Evolutionary conservation across 2,797 vertebrate species (phyloP).

Genomic region (Rhinophrynus dorsalis): DNA sequence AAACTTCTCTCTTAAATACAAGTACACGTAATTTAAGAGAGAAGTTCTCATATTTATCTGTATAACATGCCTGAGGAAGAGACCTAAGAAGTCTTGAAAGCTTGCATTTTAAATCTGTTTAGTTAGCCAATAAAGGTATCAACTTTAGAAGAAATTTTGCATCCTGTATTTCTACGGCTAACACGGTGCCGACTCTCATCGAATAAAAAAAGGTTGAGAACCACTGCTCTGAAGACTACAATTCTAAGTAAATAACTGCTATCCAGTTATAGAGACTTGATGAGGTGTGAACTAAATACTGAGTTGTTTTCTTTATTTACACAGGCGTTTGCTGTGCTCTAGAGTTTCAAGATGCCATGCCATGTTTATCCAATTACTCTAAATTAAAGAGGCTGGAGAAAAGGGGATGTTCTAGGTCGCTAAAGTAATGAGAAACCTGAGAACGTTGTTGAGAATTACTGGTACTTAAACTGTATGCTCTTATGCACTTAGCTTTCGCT

Average conservation of each 20-base stretch:
- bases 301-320: slow-evolving; percentile 70
- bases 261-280: slow-evolving; percentile 65
- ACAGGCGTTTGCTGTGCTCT: slow-evolving; percentile 54
- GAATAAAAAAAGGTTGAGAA: too few species aligned
- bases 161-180: too few species aligned
- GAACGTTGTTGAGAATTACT: slow-evolving; percentile 31
- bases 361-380: slow-evolving; percentile 60
- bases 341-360: slow-evolving; percentile 53
- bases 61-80: too few species aligned
- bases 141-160: too few species aligned
- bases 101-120: too few species aligned
- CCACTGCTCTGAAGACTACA: too few species aligned
- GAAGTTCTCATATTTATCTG: too few species aligned
- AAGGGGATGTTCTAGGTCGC: neutral
- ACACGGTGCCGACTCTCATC: too few species aligned
- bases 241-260: slow-evolving; percentile 59
- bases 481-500: slow-evolving; percentile 22
- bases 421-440: slow-evolving; percentile 14
- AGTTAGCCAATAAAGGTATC: too few species aligned
- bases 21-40: too few species aligned
- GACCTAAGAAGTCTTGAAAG: too few species aligned
- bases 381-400: slow-evolving; percentile 36
- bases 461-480: slow-evolving; percentile 38
- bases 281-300: slow-evolving; percentile 68
- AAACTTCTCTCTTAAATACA: too few species aligned